Base-by-base conservation (phyloP, 2,797 vertebrate genomes). In the Xenentodon cancila region DNA sequence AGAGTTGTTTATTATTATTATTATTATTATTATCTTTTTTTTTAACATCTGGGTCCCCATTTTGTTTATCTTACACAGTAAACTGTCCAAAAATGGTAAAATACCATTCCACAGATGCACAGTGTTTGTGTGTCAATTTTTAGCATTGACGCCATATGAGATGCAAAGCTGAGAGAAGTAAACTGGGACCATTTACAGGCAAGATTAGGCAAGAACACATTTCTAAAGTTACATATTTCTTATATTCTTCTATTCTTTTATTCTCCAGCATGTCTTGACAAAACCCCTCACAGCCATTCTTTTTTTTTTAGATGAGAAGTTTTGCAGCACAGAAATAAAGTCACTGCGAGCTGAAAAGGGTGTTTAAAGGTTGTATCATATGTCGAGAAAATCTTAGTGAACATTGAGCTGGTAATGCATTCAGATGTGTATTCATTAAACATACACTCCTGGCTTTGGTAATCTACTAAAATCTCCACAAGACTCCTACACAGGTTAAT, bases 301-400 rank as follows among this genome's bases (percentile, higher is more conserved):
- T 61, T 20, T 50, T 22, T 7, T 7, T 50, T 40, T 15, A 40
- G 59, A 69, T 68, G 42, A 75, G 65, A 75, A 46, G 60, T 67
- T 18, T 64, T 9, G 9, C 53, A 22, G 37, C 65, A 53, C 49
- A 61, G 54, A 65, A 69, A 54, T 22, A 0, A 69, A 75, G 47
- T 56, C n/a, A 43, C 37, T 5, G 3, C 5, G 13, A 8, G 13
- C 37, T 40, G 37, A 15, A 13, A 1, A 16, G 13, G 37, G 37
- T 40, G 37, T 37, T 12, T 12, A 9, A 37, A 4, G 12, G 5
- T 37, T 2, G 9, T 37, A 5, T 40, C 2, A 40, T 37, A 12
- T 11, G 12, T 11, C 11, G 12, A 15, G 3, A 40, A 40, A 40
- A 15, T 40, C 15, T 4, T 16, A 15, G 37, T 15, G 13, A 40